These are phyloP conservation scores for Coregonus ussuriensis DNA, from an alignment of 2,797 vertebrate genomes.

Conservation along the genomic window DNA sequence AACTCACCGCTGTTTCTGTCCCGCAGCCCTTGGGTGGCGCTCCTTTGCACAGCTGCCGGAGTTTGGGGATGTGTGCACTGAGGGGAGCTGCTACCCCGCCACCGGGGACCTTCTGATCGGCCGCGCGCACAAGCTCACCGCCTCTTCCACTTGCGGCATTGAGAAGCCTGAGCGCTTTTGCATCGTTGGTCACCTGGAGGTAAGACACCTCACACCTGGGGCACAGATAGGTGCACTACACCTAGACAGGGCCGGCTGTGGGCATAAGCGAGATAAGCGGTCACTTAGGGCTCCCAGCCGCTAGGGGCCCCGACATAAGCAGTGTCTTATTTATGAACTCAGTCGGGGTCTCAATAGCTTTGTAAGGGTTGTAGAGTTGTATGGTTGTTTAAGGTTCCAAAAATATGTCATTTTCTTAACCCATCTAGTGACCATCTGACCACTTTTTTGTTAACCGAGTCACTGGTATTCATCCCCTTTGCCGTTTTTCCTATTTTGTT, in stretches of 20 bases:
- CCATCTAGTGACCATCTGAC: too few relatives aligned
- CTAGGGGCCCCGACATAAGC: too few relatives aligned
- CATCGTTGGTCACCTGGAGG: constrained; percentile 92
- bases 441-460: too few relatives aligned
- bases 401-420: too few relatives aligned
- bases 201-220: constrained; percentile 48
- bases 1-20: constrained; percentile 5
- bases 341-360: too few relatives aligned
- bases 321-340: too few relatives aligned
- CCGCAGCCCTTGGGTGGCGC: constrained; percentile 68
- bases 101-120: constrained; percentile 96
- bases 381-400: too few relatives aligned
- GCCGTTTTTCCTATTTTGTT: too few relatives aligned
- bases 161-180: constrained; percentile 83
- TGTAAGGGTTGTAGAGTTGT: too few relatives aligned
- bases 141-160: constrained; percentile 90
- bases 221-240: not conserved
- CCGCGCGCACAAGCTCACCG: constrained; percentile 80
- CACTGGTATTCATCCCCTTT: too few relatives aligned
- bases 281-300: too few relatives aligned
- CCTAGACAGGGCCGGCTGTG: not conserved
- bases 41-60: constrained; percentile 76
- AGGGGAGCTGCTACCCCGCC: constrained; percentile 96
- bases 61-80: constrained; percentile 85
- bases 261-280: too few relatives aligned